These are phyloP conservation scores for Cranoglanis bouderius DNA, from an alignment of 2,113 vertebrate species.

Conservation along the genomic window DNA sequence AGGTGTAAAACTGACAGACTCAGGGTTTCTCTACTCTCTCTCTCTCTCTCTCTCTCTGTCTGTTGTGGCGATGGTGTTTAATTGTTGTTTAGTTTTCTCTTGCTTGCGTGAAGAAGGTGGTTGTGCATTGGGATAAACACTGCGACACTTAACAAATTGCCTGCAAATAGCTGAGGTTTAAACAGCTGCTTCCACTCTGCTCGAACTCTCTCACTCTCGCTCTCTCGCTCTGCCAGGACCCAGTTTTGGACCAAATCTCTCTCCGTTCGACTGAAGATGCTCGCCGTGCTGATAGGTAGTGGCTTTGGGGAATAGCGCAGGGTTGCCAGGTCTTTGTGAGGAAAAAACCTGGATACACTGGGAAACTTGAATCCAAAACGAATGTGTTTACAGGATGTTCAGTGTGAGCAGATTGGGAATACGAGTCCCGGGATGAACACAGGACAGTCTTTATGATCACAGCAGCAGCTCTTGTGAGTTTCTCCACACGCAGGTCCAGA, in stretches of 20 bases:
- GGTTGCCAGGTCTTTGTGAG: neutral
- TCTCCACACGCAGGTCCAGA: neutral
- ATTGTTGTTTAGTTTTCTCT: slow-evolving; percentile 69
- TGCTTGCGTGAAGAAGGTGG: slow-evolving; percentile 64
- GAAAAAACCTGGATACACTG: neutral
- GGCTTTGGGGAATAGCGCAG: neutral
- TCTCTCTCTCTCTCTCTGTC: slow-evolving; percentile 28
- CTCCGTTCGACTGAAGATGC: neutral
- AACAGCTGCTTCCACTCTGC: slow-evolving; percentile 71
- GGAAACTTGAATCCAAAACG: neutral
- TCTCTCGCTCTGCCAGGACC: neutral
- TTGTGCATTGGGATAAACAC: slow-evolving; percentile 72
- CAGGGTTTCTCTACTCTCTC: neutral
- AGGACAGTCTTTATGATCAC: neutral
- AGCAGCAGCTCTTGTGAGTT: neutral
- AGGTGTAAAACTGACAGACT: neutral
- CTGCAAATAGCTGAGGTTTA: slow-evolving; percentile 72
- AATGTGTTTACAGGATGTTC: neutral
- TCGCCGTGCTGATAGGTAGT: neutral
- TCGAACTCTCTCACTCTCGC: slow-evolving; percentile 48
- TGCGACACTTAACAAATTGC: slow-evolving; percentile 71
- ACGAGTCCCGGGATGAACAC: neutral
- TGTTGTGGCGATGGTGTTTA: slow-evolving; percentile 40
- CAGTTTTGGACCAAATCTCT: neutral
- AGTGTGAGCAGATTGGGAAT: neutral